phyloP scores from a whole-genome alignment of 2,888 invertebrate species.

The Caenorhabditis sp. region DNA sequence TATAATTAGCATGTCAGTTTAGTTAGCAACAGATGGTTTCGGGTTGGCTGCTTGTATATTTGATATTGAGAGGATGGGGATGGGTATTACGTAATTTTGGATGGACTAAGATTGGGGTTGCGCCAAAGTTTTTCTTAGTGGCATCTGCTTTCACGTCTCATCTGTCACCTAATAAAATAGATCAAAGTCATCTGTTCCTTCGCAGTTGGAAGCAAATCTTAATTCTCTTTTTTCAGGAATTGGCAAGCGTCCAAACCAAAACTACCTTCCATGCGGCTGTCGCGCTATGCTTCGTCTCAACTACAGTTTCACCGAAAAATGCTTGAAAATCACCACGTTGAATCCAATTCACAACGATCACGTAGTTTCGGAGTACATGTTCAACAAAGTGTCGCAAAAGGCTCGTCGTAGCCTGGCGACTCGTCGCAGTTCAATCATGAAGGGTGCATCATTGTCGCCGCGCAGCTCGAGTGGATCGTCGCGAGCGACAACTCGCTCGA shows the following conservation, averaged over 20 bases:
- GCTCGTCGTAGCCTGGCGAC: background rate
- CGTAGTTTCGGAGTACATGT: conserved; percentile 22
- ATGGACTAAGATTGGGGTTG: too few species aligned
- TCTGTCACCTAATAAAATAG: background rate
- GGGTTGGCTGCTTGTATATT: background rate
- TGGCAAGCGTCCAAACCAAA: conserved; percentile 69
- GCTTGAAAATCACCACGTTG: conserved; percentile 41
- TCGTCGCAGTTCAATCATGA: too few species aligned
- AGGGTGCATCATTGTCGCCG: background rate
- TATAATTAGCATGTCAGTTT: background rate
- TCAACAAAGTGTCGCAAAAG: conserved; percentile 18
- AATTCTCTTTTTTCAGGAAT: conserved; percentile 46
- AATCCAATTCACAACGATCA: conserved; percentile 46
- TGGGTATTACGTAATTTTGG: background rate
- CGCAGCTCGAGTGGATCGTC: background rate
- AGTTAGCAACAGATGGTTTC: background rate
- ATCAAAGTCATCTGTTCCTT: background rate
- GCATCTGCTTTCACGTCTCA: too few species aligned
- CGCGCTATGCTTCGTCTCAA: conserved; percentile 67
- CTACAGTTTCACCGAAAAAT: conserved; percentile 57
- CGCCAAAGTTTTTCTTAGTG: too few species aligned
- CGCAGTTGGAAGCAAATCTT: background rate
- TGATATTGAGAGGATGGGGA: too few species aligned
- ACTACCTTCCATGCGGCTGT: conserved; percentile 68
- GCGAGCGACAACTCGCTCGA: background rate